Evolutionary conservation across 2,888 invertebrate genomes (phyloP).

Genomic region (Schizaphis graminum): DNA sequence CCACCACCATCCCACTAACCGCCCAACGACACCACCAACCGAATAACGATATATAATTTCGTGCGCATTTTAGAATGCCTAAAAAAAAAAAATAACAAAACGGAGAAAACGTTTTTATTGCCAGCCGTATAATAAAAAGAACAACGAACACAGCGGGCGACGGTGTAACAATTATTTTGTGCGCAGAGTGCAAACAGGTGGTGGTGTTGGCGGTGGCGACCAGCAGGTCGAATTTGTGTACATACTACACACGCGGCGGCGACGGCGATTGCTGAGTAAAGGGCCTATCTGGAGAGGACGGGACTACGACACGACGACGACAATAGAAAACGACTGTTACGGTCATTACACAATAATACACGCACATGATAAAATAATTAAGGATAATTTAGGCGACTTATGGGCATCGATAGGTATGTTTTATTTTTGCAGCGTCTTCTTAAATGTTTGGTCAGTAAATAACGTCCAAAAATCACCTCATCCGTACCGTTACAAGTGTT

Average conservation of each 20-base stretch:
- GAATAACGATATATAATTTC: conserved; percentile 33
- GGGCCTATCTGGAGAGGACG: neutral
- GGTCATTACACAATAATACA: conserved; percentile 5
- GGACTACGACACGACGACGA: neutral
- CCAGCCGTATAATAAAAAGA: conserved; percentile 10
- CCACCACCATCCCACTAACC: neutral
- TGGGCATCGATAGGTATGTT: neutral
- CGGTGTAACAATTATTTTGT: conserved; percentile 1
- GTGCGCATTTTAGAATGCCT: neutral
- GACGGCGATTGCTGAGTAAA: neutral
- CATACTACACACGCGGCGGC: neutral
- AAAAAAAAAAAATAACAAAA: conserved; percentile 1
- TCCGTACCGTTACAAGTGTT: too few relatives aligned
- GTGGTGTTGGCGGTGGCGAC: neutral
- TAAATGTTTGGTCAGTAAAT: neutral
- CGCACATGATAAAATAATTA: neutral
- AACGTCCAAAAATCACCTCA: neutral
- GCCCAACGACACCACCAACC: neutral
- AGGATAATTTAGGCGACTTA: neutral
- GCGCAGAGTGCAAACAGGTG: conserved; percentile 38
- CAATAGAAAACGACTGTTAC: neutral
- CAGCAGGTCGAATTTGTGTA: conserved; percentile 28
- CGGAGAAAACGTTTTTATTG: conserved; percentile 22
- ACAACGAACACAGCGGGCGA: conserved; percentile 18
- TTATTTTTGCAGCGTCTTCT: neutral